These are phyloP conservation scores for Lasius platythorax DNA, from an alignment of 2,888 invertebrate genomes.

Conservation along the genomic window DNA sequence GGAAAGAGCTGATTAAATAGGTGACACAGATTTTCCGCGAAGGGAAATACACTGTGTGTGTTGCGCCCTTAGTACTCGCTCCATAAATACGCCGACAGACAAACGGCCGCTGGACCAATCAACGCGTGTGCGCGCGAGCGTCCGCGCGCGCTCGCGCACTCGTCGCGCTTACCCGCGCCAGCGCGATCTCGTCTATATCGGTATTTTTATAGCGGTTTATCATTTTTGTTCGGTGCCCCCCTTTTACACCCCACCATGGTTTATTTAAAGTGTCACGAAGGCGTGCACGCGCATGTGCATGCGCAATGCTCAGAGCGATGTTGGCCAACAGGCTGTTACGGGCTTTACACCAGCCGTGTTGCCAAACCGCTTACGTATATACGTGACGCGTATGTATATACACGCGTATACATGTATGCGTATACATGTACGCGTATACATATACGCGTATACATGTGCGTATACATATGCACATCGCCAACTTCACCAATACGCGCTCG, in stretches of 20 bases:
- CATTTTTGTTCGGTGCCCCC: conserved; percentile 72
- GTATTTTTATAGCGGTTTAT: conserved; percentile 76
- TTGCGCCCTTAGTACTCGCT: conserved; percentile 42
- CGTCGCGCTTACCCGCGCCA: conserved; percentile 34
- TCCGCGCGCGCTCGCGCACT: background rate
- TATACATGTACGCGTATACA: background rate
- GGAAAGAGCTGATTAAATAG: conserved; percentile 46
- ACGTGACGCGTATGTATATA: background rate
- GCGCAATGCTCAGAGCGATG: conserved; percentile 62
- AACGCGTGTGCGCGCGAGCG: background rate
- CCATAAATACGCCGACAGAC: conserved; percentile 43
- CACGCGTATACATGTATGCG: conserved; percentile 21
- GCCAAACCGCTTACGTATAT: conserved; percentile 71
- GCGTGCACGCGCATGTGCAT: conserved; percentile 69
- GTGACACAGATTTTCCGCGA: conserved; percentile 52
- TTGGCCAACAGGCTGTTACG: conserved; percentile 77
- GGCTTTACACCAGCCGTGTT: conserved; percentile 74
- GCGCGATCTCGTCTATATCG: conserved; percentile 71
- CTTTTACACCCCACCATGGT: conserved; percentile 71
- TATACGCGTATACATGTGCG: conserved; percentile 15
- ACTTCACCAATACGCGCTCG: no score
- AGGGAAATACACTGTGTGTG: conserved; percentile 14
- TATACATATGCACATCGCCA: background rate
- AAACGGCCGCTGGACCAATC: conserved; percentile 40
- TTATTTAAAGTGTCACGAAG: conserved; percentile 77